phyloP scores from a whole-genome alignment of 2,113 vertebrate genomes.

The Chrysemys picta region DNA sequence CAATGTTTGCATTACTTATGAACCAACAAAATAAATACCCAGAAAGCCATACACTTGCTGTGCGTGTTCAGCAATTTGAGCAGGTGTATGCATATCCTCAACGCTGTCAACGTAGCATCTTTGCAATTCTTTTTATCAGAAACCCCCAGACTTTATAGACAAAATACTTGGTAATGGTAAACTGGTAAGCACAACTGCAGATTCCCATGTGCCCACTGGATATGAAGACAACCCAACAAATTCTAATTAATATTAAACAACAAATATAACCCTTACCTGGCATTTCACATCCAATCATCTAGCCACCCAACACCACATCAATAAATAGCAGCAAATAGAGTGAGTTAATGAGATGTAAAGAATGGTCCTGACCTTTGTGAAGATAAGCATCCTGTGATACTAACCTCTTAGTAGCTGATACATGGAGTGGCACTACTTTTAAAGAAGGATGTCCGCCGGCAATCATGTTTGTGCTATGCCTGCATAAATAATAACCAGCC shows the following conservation, averaged over 20 bases:
- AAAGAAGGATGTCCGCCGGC: neutral
- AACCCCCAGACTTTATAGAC: neutral
- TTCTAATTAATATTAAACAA: neutral
- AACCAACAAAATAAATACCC: neutral
- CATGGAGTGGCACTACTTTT: neutral
- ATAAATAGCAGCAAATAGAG: neutral
- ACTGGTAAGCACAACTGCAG: neutral
- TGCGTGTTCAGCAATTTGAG: neutral
- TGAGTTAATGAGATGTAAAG: neutral
- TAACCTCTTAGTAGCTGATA: neutral
- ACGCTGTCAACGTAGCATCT: neutral
- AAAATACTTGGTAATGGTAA: neutral
- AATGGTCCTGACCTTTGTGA: neutral
- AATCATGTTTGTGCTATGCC: neutral
- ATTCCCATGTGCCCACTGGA: neutral
- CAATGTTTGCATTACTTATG: neutral
- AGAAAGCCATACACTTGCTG: neutral
- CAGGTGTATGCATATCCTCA: neutral
- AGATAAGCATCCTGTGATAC: neutral
- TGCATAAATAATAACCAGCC: neutral
- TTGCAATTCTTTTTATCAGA: neutral
- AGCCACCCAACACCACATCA: neutral
- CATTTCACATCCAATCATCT: neutral
- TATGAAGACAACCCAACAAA: accelerated
- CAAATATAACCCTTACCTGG: neutral